Evolutionary conservation across 1,140 invertebrate genomes (phyloP).

Genomic region (Lucilia cuprina): DNA sequence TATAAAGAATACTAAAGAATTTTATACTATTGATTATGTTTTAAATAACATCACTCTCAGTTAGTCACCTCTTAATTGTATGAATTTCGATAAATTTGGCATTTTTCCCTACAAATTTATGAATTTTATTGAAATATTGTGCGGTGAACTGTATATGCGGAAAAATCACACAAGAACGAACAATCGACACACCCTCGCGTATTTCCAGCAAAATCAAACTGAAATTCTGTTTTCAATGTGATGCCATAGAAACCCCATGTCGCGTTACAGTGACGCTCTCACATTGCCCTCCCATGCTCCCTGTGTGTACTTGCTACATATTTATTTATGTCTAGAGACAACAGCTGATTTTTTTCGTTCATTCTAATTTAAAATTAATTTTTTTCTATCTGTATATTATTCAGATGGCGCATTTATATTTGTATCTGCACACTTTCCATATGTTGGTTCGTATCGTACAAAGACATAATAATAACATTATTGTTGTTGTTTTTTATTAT

Average conservation of each 20-base stretch:
- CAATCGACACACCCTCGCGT: slow-evolving; percentile 8
- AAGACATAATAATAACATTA: not conserved
- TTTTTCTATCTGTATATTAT: not conserved
- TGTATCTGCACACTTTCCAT: not conserved
- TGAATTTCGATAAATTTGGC: slow-evolving; percentile 30
- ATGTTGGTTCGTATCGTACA: not conserved
- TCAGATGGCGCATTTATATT: not conserved
- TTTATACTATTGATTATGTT: no score
- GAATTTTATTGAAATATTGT: not conserved
- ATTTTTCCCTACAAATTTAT: slow-evolving; percentile 8
- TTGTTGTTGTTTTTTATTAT: not conserved
- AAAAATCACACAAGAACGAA: not conserved
- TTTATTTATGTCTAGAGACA: not conserved
- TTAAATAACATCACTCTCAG: no score
- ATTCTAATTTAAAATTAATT: slow-evolving; percentile 11
- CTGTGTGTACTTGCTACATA: not conserved
- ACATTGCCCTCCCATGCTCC: not conserved
- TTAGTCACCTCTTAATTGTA: slow-evolving; percentile 6
- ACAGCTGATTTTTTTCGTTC: slow-evolving; percentile 21
- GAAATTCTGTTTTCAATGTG: slow-evolving; percentile 6
- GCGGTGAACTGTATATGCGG: not conserved
- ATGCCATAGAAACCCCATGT: slow-evolving; percentile 33
- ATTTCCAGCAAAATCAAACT: slow-evolving; percentile 22
- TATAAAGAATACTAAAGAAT: not conserved
- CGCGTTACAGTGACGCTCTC: not conserved